Base-by-base conservation (phyloP, 2,113 vertebrate genomes). In the Chloroceryle aenea region DNA sequence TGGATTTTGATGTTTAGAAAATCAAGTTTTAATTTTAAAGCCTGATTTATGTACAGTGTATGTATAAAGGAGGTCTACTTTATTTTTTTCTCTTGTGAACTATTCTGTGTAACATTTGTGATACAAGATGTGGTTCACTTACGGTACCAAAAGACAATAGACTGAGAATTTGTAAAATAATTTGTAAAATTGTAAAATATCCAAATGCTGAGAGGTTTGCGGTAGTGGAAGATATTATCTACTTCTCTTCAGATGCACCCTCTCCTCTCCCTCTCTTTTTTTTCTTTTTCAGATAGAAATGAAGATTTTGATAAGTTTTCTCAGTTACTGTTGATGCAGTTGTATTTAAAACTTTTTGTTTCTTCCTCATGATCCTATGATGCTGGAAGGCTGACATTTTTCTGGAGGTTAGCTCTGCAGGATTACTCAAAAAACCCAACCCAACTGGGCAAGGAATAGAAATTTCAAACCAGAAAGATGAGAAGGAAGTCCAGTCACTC, bases 251-350 rank as follows among this genome's bases (percentile, higher is more conserved):
- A 75, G 26, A 58, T 84, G 3, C 30, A 29, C 27, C 25, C 52
- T 4, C 4, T 6, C 4, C 5, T 3, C 0, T 5, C 6, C 3
- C 8, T 6, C 1, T 10, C 55, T 59, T 47, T 58, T 66, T 73
- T 55, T 71, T 1, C 30, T 1, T n/a, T 29, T 20, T 0, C 15
- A 43, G 64, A 18, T 20, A 63, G 11, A 45, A 63, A 4, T 34
- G 17, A 52, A 22, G 34, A 56, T 77, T 85, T 87, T 82, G 20
- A 7, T 55, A 34, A 66, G 5, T 56, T 81, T 7, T 59, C 9
- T 68, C 69, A 73, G 6, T 89, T 69, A 63, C 19, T 67, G 16
- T 43, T 88, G 19, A 55, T 72, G 32, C 20, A 43, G 15, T 84
- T 55, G 11, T 66, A 21, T 48, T 81, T 85, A 53, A 53, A 12